Base-by-base conservation (phyloP, 2,888 invertebrate species). In the Drosophila niveifrons region DNA sequence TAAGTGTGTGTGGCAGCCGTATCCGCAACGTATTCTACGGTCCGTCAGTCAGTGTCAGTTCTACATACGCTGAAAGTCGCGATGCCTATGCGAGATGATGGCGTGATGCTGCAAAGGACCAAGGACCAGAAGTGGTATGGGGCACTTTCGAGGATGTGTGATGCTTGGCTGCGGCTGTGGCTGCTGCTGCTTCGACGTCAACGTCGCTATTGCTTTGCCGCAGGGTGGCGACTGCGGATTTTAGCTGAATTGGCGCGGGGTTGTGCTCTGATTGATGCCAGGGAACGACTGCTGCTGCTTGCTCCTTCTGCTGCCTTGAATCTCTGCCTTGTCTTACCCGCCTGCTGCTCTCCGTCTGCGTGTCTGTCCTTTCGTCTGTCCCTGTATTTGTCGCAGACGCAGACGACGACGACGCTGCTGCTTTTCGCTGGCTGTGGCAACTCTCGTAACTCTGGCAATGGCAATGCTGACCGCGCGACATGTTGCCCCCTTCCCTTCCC, bases 31-130 rank as follows among this genome's bases (percentile, higher is more conserved):
- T 62, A 62, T 67, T 71, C 74, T 61, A 80, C 64, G 67, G 81
- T 78, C 63, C 78, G 81, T 80, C 81, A 80, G 78, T 81, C 78
- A 79, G 78, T 81, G 78, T 81, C 78, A 71, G 78, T 74, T 74
- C 68, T 68, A 48, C 72, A 80, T 62, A 65, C 78, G 78, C 81
- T 81, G 67, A 79, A 78, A 78, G 71, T 81, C 81, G 78, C 78
- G 78, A 71, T 66, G 80, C 75, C 69, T 69, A 78, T 61, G 46
- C 44, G 53, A 69, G 50, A 15, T 43, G 61, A 15, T 39, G 61
- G 46, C 55, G 17, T 18, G 17, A 18, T n/a, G 10, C 48, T 13
- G 52, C n/a, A 6, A 28, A 13, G 28, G 11, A 18, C 15, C 41
- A 13, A 28, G 34, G 50, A 2, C 17, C 23, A 23, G 23, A 23